Conservation (phyloP, 2,888 invertebrate species). For the Lacanobia oleracea region DNA sequence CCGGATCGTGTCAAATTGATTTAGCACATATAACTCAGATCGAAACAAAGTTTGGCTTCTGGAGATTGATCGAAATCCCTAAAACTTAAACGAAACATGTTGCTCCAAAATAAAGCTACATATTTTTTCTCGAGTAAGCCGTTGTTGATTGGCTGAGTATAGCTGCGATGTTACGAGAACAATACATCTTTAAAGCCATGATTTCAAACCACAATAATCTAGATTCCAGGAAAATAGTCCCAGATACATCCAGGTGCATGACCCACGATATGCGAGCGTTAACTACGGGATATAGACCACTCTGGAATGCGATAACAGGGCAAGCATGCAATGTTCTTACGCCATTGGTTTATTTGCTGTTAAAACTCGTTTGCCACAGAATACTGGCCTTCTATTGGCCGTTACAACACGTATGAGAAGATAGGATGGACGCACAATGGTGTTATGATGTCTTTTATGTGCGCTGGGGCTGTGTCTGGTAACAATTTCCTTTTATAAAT, state of each 20-base stretch:
- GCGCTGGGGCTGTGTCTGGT: neutral
- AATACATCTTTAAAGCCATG: neutral
- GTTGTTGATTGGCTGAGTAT: neutral
- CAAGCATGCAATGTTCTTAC: constrained; percentile 13
- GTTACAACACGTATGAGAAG: constrained; percentile 5
- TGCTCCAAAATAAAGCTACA: neutral
- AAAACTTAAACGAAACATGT: constrained; percentile 1
- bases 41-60: neutral
- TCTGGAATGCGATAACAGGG: constrained; percentile 26
- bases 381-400: constrained; percentile 28
- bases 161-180: neutral
- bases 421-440: constrained; percentile 4
- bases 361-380: constrained; percentile 21
- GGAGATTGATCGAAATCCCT: neutral
- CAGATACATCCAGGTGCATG: neutral
- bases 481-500: neutral
- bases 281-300: constrained; percentile 22
- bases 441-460: constrained; percentile 23
- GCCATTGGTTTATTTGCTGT: constrained; percentile 12
- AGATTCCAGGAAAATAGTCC: neutral
- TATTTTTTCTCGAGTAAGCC: neutral
- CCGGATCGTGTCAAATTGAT: no score
- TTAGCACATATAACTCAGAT: constrained; percentile 4
- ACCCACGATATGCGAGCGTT: constrained; percentile 13
- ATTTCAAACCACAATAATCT: constrained; percentile 7